A percentile compares a stretch with the other conserved stretches of the same genome.
phyloP scores from a whole-genome alignment of 2,113 vertebrate species.

The Salvelinus alpinus region DNA sequence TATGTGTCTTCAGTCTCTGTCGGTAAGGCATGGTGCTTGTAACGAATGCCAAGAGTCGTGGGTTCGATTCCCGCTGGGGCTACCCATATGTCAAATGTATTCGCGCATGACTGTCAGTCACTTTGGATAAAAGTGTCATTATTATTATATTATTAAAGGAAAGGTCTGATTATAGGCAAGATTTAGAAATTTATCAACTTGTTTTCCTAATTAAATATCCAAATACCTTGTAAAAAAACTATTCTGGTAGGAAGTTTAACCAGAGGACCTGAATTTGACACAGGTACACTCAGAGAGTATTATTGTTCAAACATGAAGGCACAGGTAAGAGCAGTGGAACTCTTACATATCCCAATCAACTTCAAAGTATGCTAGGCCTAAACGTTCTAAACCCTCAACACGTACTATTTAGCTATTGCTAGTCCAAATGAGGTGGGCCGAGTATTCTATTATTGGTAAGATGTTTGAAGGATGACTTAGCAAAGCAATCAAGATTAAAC shows the following conservation, averaged over 20 bases:
- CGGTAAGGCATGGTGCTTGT: no score
- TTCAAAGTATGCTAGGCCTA: no score
- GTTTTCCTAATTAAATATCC: no score
- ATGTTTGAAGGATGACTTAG: neutral
- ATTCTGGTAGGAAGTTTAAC: neutral
- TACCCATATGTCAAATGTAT: no score
- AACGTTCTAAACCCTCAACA: neutral
- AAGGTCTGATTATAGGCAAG: no score
- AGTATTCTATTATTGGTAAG: neutral
- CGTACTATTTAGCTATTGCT: neutral
- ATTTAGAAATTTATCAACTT: no score
- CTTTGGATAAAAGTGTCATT: no score
- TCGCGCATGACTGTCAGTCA: no score
- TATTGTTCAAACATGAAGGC: neutral
- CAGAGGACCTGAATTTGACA: neutral
- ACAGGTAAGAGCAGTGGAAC: neutral
- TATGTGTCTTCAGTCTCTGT: neutral
- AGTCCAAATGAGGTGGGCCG: neutral
- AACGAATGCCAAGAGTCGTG: no score
- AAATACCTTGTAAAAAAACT: no score
- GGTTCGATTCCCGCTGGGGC: no score
- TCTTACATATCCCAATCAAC: neutral
- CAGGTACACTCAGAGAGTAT: neutral
- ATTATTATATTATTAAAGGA: no score
- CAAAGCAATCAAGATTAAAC: neutral